These are phyloP conservation scores for Neuroscelio doddi DNA, from an alignment of 2,888 invertebrate species.

Conservation along the genomic window DNA sequence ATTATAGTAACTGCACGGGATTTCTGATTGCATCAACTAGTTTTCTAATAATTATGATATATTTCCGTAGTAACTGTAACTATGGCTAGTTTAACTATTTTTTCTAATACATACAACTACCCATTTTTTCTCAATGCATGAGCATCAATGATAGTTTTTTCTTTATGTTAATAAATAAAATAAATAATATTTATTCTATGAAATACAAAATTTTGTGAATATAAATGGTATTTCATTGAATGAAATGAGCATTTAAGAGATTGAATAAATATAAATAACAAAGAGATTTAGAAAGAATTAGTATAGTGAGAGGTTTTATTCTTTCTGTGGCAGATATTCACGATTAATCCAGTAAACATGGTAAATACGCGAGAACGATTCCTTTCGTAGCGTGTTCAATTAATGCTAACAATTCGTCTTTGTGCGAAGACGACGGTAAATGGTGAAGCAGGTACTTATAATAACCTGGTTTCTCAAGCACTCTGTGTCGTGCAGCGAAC, in stretches of 20 bases:
- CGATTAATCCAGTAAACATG: slow-evolving; percentile 43
- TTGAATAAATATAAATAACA: slow-evolving; percentile 12
- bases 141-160: no score
- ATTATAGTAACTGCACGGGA: no score
- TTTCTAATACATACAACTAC: no score
- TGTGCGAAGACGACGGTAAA: slow-evolving; percentile 59
- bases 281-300: slow-evolving; percentile 33
- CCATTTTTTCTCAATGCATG: no score
- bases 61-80: no score
- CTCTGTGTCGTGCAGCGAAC: slow-evolving; percentile 53
- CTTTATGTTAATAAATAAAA: no score
- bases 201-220: no score
- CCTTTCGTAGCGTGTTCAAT: slow-evolving; percentile 55
- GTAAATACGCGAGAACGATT: slow-evolving; percentile 40
- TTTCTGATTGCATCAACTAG: not conserved
- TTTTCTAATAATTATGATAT: no score
- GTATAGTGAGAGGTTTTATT: slow-evolving; percentile 19
- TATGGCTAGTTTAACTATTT: no score
- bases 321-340: slow-evolving; percentile 34
- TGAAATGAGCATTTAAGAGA: not conserved
- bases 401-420: slow-evolving; percentile 65
- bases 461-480: slow-evolving; percentile 65
- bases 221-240: not conserved
- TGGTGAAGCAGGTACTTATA: slow-evolving; percentile 61
- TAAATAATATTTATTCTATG: no score